Percentiles rank a stretch among this genome's conserved stretches.
phyloP scores from a whole-genome alignment of 1,140 invertebrate species.

The Bombus waltoni region DNA sequence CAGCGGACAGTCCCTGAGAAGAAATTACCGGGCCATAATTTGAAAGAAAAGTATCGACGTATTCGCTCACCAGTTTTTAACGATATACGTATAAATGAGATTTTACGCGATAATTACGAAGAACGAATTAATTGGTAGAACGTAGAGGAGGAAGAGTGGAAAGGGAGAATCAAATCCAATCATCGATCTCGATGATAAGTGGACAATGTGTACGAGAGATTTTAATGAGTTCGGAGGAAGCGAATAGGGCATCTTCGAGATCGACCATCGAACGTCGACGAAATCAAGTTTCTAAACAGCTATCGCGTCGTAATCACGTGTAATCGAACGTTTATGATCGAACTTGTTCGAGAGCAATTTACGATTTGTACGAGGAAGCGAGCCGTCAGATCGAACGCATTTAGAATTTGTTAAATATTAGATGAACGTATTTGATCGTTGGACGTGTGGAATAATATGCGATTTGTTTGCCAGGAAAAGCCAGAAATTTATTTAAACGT shows the following conservation, averaged over 20 bases:
- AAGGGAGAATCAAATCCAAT: background rate
- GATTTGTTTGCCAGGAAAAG: background rate
- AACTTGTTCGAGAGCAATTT: background rate
- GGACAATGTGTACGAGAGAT: constrained; percentile 2
- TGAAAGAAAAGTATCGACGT: background rate
- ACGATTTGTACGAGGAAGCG: background rate
- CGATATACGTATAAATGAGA: background rate
- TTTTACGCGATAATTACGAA: background rate
- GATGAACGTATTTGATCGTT: background rate
- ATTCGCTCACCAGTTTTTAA: background rate
- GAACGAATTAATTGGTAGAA: background rate
- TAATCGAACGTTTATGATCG: background rate
- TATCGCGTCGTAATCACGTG: background rate
- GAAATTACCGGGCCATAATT: background rate
- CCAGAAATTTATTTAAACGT: background rate
- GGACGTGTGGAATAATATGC: background rate
- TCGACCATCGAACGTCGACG: background rate
- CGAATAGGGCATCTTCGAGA: background rate
- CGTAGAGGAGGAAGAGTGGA: too few species aligned
- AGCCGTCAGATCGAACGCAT: background rate
- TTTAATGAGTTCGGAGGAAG: background rate
- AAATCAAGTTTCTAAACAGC: constrained; percentile 13
- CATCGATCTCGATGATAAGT: constrained; percentile 7
- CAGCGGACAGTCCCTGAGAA: too few species aligned
- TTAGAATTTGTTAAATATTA: background rate